These are phyloP conservation scores for Rhinella marina DNA, from an alignment of 2,797 vertebrate genomes.

Conservation along the genomic window DNA sequence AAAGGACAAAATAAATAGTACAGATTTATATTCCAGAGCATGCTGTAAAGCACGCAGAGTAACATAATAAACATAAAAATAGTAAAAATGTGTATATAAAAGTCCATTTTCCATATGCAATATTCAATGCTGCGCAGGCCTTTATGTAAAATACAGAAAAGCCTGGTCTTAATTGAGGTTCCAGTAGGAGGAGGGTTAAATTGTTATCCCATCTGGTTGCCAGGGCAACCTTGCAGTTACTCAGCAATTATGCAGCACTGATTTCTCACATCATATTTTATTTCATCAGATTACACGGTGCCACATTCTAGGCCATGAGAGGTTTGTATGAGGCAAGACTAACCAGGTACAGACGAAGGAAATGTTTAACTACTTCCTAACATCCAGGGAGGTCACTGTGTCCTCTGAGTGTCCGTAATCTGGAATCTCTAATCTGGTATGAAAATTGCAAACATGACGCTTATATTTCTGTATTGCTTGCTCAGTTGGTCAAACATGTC, in stretches of 20 bases:
- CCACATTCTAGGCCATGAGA: not conserved
- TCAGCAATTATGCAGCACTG: slow-evolving; percentile 39
- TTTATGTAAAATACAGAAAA: not conserved
- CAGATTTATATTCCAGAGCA: no score
- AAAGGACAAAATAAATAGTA: no score
- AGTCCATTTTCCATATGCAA: no score
- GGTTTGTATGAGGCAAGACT: not conserved
- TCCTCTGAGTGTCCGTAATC: not conserved
- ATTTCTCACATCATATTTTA: slow-evolving; percentile 50
- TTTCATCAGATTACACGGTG: slow-evolving; percentile 31
- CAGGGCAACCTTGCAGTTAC: slow-evolving; percentile 43
- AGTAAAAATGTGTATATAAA: no score
- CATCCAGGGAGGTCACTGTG: not conserved
- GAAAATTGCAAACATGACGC: not conserved
- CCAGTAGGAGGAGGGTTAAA: not conserved
- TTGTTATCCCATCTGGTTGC: slow-evolving; percentile 31
- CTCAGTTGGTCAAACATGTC: not conserved
- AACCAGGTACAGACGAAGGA: not conserved
- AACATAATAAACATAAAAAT: no score
- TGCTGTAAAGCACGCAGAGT: no score
- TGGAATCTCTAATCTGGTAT: not conserved
- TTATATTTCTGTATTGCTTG: not conserved
- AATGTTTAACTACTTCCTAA: not conserved
- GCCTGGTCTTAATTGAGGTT: not conserved
- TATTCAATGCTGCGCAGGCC: no score